phyloP scores from a whole-genome alignment of 2,888 invertebrate genomes.

The Penaeus monodon region DNA sequence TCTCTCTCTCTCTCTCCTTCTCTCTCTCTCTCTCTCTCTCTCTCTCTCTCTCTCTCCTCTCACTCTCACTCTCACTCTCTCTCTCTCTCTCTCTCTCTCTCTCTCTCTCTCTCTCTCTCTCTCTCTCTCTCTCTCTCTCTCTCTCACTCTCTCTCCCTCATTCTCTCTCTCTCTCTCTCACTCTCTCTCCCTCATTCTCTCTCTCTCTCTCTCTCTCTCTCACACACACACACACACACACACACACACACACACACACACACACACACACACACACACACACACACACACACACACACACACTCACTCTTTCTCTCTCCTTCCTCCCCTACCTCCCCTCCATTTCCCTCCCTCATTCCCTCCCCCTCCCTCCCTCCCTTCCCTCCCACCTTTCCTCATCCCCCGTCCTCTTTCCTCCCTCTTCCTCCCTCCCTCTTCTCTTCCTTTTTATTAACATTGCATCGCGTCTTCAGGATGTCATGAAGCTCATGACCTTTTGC shows the following conservation, averaged over 20 bases:
- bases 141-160: no score
- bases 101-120: no score
- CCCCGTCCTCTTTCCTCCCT: background rate
- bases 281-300: no score
- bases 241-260: background rate
- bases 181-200: no score
- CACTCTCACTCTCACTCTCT: no score
- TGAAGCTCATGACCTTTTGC: no score
- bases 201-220: no score
- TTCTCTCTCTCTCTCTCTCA: no score
- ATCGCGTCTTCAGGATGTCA: no score
- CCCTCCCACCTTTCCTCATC: background rate
- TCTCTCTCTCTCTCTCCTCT: background rate
- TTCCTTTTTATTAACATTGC: background rate
- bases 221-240: background rate
- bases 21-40: background rate
- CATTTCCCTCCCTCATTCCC: background rate
- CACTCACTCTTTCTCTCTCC: background rate
- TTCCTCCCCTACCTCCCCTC: background rate
- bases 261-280: background rate
- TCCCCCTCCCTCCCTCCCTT: background rate
- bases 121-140: no score
- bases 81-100: background rate
- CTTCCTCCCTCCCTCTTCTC: background rate
- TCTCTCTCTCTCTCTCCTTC: background rate